Percentiles rank a stretch among this genome's conserved stretches.
Conservation (phyloP, 2,113 vertebrate genomes). For the Colius striatus region DNA sequence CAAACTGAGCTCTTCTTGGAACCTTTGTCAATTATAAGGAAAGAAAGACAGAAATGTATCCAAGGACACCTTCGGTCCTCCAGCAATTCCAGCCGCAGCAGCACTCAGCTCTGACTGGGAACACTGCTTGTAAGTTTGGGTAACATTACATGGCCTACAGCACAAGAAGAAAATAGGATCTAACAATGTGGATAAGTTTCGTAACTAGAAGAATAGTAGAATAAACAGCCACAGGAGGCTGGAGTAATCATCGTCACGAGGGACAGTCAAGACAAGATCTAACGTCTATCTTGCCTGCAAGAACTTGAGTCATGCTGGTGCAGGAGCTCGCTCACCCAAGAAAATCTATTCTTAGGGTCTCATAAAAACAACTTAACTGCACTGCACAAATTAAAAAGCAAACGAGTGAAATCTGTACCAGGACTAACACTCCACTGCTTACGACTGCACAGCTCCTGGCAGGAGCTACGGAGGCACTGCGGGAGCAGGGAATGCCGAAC, state of each 20-base stretch:
- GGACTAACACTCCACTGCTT: not conserved
- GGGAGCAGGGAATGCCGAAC: not conserved
- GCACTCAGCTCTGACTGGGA: not conserved
- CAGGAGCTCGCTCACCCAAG: slow-evolving; percentile 33
- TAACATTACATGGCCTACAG: slow-evolving; percentile 40
- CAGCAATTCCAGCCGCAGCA: not conserved
- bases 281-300: slow-evolving; percentile 31
- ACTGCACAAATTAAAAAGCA: not conserved
- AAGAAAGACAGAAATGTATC: not conserved
- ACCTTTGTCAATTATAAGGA: not conserved
- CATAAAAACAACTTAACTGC: not conserved
- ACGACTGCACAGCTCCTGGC: not conserved
- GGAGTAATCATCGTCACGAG: slow-evolving; percentile 41
- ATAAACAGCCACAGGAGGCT: slow-evolving; percentile 50
- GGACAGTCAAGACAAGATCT: slow-evolving; percentile 45
- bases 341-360: slow-evolving; percentile 38
- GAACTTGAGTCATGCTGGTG: slow-evolving; percentile 22
- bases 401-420: not conserved
- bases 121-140: not conserved
- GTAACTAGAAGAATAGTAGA: slow-evolving; percentile 28
- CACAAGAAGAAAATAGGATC: slow-evolving; percentile 32
- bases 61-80: not conserved
- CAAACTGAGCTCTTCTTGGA: not conserved
- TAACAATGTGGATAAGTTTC: slow-evolving; percentile 40
- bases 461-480: not conserved